Evolutionary conservation across 35 echinoderm and acorn worm genomes (phyloP), one percentile per base, ranked within the genome.

Genomic region (Lytechinus variegatus): DNA sequence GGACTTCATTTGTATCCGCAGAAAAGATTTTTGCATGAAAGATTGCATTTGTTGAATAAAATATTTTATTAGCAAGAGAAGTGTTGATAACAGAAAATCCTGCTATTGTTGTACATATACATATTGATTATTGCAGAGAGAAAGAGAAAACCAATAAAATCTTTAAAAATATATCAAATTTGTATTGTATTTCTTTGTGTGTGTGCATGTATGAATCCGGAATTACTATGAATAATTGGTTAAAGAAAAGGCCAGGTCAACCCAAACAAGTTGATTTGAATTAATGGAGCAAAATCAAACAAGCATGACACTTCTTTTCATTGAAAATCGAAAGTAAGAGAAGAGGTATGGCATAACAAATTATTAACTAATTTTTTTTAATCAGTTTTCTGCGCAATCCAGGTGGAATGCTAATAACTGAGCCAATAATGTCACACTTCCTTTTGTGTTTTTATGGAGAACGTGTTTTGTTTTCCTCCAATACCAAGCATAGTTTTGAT

Each of bases 101-200:
- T 79, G 66, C 66, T 79, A 79, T 79, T 79, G 66, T 79, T 79
- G 66, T 79, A 79, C 66, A 79, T 79, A 79, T 79, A 79, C 66
- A 79, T 79, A 79, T 79, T 79, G 66, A 79, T 79, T 79, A 79
- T 79, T 79, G 66, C 66, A 79, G 66, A 79, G 16, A 79, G 16
- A 79, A 79, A 79, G 66, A 79, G 66, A 79, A 79, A 79, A 79
- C 66, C n/a, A 79, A 79, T 79, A 79, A 79, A 79, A 79, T 24
- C 19, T 79, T 24, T 79, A 79, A 79, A 79, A 79, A 79, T 21
- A 79, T 24, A 44, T 44, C 33, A 44, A 44, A 44, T 44, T 19
- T 79, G 14, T 24, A 24, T 4, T 79, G 16, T 7, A 5, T 16
- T n/a, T 16, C 8, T 24, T 79, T 16, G n/a, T 79, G 7, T 14